A percentile compares a stretch with the other conserved stretches of the same genome.
Evolutionary conservation across 2,888 invertebrate species (phyloP).

Genomic region (Apotomis betuletana): DNA sequence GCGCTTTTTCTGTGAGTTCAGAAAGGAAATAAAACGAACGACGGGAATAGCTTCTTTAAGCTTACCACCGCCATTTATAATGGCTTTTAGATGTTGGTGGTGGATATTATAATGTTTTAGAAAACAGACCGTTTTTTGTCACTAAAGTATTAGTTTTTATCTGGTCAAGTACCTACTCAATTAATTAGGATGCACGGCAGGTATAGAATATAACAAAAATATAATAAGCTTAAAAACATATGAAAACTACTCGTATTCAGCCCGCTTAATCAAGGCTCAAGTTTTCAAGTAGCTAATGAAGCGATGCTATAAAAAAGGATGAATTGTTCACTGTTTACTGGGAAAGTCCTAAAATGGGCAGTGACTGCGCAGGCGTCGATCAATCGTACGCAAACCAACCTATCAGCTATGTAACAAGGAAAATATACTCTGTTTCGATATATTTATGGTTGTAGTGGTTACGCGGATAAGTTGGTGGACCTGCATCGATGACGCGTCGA

Average conservation of each 20-base stretch:
- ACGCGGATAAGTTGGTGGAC: constrained; percentile 5
- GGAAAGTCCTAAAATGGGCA: constrained; percentile 48
- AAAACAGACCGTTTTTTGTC: neutral
- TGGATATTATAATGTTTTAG: neutral
- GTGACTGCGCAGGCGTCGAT: constrained; percentile 48
- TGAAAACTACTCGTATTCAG: neutral
- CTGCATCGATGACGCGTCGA: constrained; percentile 47
- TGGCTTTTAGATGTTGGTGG: neutral
- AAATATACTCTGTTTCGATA: constrained; percentile 20
- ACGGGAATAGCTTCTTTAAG: neutral
- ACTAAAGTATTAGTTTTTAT: too few relatives aligned
- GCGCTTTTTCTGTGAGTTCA: constrained; percentile 27
- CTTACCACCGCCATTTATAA: neutral
- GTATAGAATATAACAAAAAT: too few relatives aligned
- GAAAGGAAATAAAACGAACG: constrained; percentile 17
- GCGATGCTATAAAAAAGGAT: constrained; percentile 33
- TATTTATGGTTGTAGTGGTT: neutral
- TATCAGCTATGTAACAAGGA: constrained; percentile 1
- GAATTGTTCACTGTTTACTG: constrained; percentile 35
- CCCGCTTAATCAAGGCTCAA: constrained; percentile 2
- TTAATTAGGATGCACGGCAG: too few relatives aligned
- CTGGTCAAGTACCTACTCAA: neutral
- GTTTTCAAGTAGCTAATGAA: constrained; percentile 23
- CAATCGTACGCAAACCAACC: constrained; percentile 25
- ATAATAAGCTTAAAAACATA: neutral